A percentile compares a stretch with the other conserved stretches of the same genome.
Conservation (phyloP, 2,797 vertebrate genomes). For the Cirrhinus mrigala region DNA sequence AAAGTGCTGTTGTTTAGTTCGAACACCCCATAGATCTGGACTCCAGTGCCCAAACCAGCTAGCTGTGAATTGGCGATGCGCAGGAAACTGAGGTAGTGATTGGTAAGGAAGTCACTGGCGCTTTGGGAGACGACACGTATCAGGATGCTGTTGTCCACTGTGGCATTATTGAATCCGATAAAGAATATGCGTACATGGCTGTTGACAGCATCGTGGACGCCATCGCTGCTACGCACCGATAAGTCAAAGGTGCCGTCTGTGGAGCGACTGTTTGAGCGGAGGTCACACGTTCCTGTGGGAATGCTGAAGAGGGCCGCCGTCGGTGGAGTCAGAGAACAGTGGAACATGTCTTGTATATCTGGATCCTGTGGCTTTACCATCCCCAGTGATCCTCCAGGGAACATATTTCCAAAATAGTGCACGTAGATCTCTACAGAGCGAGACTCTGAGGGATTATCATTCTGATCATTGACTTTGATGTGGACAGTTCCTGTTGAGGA, state of each 20-base stretch:
- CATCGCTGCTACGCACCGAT: slow-evolving; percentile 87
- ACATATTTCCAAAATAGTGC: slow-evolving; percentile 93
- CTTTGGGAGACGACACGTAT: slow-evolving; percentile 84
- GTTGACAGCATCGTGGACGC: slow-evolving; percentile 88
- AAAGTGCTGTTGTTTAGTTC: slow-evolving; percentile 91
- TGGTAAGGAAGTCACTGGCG: slow-evolving; percentile 85
- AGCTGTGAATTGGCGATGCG: slow-evolving; percentile 92
- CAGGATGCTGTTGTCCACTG: slow-evolving; percentile 94
- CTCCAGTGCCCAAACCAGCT: slow-evolving; percentile 88
- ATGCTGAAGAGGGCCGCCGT: slow-evolving; percentile 90
- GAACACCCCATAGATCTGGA: slow-evolving; percentile 90
- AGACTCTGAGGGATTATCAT: slow-evolving; percentile 95
- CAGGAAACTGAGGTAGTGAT: slow-evolving; percentile 94
- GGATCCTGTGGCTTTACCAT: slow-evolving; percentile 93
- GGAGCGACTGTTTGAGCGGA: slow-evolving; percentile 88
- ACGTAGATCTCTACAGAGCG: slow-evolving; percentile 93
- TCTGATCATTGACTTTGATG: slow-evolving; percentile 90
- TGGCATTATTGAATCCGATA: slow-evolving; percentile 87
- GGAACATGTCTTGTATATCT: slow-evolving; percentile 91
- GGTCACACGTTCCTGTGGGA: slow-evolving; percentile 86
- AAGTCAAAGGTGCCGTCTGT: slow-evolving; percentile 94
- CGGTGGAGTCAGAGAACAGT: slow-evolving; percentile 90
- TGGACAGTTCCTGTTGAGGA: slow-evolving; percentile 96
- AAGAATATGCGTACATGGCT: slow-evolving; percentile 90
- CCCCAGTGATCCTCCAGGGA: slow-evolving; percentile 91